Conservation (phyloP, 2,888 invertebrate genomes). For the Melanostoma mellinum region DNA sequence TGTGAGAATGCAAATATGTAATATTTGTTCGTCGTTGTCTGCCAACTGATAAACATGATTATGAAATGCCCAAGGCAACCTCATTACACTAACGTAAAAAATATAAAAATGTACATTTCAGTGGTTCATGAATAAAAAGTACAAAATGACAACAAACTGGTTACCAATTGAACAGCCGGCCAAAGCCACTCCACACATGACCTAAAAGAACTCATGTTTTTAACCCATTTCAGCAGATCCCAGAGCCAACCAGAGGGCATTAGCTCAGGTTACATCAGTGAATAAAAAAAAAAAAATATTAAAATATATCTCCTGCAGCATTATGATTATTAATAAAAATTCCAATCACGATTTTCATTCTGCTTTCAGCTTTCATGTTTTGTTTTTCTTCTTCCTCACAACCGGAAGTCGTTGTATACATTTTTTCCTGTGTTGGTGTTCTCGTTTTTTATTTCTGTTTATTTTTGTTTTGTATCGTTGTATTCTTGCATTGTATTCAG, state of each 20-base stretch:
- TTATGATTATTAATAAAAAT: constrained; percentile 73
- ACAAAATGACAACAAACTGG: constrained; percentile 43
- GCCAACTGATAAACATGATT: no score
- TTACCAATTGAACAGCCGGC: constrained; percentile 34
- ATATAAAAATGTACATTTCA: constrained; percentile 5
- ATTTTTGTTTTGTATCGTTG: constrained; percentile 51
- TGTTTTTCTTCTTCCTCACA: constrained; percentile 25
- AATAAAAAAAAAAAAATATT: constrained; percentile 34
- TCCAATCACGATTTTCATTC: constrained; percentile 72
- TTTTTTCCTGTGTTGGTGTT: constrained; percentile 27
- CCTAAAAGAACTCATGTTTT: constrained; percentile 21
- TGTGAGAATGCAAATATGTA: no score
- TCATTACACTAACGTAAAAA: no score
- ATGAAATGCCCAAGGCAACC: no score
- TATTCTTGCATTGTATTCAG: neutral
- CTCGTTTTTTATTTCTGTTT: constrained; percentile 30
- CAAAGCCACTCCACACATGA: constrained; percentile 14
- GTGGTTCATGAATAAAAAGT: constrained; percentile 4
- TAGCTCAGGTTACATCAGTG: constrained; percentile 35
- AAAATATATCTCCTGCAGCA: constrained; percentile 61
- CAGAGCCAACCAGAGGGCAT: neutral
- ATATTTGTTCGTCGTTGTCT: no score
- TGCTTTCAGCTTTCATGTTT: constrained; percentile 14
- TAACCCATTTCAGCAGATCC: constrained; percentile 29
- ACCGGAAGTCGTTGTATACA: constrained; percentile 48